phyloP scores from a whole-genome alignment of 2,797 vertebrate genomes.

The Cyclura pinguis region DNA sequence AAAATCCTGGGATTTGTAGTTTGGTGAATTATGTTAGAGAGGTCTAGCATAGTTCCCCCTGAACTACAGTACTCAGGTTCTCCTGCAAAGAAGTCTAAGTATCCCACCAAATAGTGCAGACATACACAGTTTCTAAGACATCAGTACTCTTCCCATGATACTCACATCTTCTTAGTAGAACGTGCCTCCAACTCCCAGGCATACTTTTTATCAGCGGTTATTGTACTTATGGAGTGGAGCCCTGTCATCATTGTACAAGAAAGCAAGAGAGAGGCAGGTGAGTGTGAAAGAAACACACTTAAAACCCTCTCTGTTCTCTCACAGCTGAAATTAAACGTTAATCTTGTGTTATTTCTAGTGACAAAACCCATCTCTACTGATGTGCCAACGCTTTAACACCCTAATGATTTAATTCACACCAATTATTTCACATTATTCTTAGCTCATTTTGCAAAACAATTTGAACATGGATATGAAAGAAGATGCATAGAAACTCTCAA shows the following conservation, averaged over 20 bases:
- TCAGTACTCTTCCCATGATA: neutral
- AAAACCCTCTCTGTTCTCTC: neutral
- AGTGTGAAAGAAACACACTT: neutral
- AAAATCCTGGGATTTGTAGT: neutral
- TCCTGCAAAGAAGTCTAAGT: too few species aligned
- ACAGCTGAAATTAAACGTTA: neutral
- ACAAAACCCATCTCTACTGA: neutral
- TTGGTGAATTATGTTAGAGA: neutral
- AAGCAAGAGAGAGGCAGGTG: neutral
- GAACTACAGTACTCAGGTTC: too few species aligned
- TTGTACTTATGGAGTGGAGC: neutral
- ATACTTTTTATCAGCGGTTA: too few species aligned
- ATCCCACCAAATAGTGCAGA: too few species aligned
- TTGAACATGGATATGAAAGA: neutral
- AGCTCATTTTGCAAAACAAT: neutral
- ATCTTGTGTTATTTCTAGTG: neutral
- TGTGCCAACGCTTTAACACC: neutral
- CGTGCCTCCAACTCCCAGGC: too few species aligned
- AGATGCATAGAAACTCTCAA: neutral
- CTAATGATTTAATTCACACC: slow-evolving; percentile 1
- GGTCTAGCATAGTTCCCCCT: too few species aligned
- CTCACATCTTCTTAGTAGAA: too few species aligned
- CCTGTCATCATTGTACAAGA: neutral
- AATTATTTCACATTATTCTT: slow-evolving; percentile 3
- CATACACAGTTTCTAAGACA: neutral